These are phyloP conservation scores for Drosophila nigrodunni DNA, from an alignment of 1,140 invertebrate species.

Conservation along the genomic window DNA sequence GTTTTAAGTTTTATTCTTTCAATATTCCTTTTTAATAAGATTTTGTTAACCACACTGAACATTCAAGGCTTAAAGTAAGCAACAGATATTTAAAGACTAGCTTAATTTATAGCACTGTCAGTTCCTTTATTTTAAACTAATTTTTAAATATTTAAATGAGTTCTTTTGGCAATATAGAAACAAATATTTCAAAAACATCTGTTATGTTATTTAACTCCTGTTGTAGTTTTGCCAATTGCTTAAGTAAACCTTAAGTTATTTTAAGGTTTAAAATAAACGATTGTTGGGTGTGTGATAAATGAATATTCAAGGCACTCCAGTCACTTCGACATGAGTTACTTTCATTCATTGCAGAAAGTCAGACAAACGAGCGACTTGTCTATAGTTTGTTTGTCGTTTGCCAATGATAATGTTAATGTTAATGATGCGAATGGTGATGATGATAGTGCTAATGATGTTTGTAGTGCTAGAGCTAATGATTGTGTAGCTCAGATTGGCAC, in stretches of 20 bases:
- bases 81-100: too few species aligned
- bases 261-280: too few species aligned
- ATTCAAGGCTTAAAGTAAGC: neutral
- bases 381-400: neutral
- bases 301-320: conserved; percentile 16
- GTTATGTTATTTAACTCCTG: too few species aligned
- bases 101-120: too few species aligned
- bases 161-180: too few species aligned
- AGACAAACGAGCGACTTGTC: conserved; percentile 10
- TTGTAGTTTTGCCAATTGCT: too few species aligned
- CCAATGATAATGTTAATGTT: conserved; percentile 5
- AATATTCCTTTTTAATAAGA: too few species aligned
- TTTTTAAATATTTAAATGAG: too few species aligned
- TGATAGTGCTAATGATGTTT: conserved; percentile 47
- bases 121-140: too few species aligned
- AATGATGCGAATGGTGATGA: neutral
- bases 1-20: too few species aligned
- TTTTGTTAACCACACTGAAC: too few species aligned
- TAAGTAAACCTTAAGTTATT: too few species aligned
- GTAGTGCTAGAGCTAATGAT: conserved; percentile 41
- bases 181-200: neutral
- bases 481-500: conserved; percentile 72
- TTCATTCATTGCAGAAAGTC: conserved; percentile 56
- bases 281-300: neutral
- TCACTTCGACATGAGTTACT: conserved; percentile 52